These are phyloP conservation scores for Astreopora myriophthalma DNA, from an alignment of 64 coral and sea anemone genomes.

Conservation along the genomic window DNA sequence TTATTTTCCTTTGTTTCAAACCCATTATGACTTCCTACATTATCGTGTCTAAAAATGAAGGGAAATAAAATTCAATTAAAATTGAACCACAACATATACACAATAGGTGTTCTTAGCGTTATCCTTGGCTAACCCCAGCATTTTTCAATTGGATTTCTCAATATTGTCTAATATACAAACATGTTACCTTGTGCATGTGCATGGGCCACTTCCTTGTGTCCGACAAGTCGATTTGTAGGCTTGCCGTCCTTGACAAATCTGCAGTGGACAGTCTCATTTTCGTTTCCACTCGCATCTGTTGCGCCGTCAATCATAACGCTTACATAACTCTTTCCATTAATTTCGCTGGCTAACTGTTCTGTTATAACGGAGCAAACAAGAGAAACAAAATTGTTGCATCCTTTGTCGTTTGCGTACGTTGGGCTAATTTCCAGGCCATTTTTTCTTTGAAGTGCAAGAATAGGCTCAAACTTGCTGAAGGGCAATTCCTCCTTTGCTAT, in stretches of 20 bases:
- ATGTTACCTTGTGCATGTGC: background rate
- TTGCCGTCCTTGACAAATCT: conserved; percentile 27
- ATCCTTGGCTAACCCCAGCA: background rate
- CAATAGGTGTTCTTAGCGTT: background rate
- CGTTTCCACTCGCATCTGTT: conserved; percentile 5
- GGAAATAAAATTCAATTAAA: no score
- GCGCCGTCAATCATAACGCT: conserved; percentile 50
- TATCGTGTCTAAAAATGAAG: no score
- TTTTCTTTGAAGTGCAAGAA: background rate
- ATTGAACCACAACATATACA: no score
- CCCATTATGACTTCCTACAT: no score
- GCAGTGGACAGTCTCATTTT: conserved; percentile 55
- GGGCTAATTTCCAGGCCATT: background rate
- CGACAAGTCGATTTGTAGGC: conserved; percentile 34
- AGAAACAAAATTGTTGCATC: background rate
- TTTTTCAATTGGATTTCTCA: background rate
- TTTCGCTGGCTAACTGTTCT: background rate
- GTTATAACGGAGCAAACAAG: background rate
- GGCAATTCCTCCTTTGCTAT: background rate
- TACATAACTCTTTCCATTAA: background rate
- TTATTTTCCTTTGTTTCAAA: no score
- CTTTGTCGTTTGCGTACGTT: background rate
- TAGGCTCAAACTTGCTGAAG: background rate
- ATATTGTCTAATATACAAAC: background rate
- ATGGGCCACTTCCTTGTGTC: conserved; percentile 29